Conservation (phyloP, 2,888 invertebrate genomes). For the Acronicta psi region DNA sequence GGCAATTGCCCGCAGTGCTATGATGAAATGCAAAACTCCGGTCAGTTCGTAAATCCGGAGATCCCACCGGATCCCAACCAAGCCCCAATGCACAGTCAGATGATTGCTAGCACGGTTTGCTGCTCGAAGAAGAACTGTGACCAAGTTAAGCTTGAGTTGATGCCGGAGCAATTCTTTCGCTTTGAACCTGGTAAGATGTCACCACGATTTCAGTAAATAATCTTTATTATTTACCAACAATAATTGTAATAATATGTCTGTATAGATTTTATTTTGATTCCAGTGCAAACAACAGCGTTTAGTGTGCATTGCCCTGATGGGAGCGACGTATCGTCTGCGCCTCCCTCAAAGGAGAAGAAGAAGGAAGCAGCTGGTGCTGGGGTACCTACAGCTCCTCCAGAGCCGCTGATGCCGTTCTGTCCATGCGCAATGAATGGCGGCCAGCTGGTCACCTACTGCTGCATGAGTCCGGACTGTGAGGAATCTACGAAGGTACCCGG, state of each 20-base stretch:
- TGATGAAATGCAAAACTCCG: constrained; percentile 6
- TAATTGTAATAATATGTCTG: constrained; percentile 16
- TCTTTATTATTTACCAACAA: neutral
- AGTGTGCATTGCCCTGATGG: neutral
- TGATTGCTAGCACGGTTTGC: constrained; percentile 19
- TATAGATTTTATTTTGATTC: constrained; percentile 17
- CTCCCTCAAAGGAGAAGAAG: too few relatives aligned
- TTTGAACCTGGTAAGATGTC: constrained; percentile 21
- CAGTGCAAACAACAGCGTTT: neutral
- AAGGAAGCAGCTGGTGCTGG: neutral
- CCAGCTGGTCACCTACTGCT: constrained; percentile 41
- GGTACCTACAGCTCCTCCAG: neutral
- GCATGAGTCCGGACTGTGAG: constrained; percentile 32
- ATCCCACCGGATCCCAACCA: neutral
- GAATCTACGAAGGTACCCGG: constrained; percentile 28
- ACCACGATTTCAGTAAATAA: neutral
- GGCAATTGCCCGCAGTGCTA: constrained; percentile 19
- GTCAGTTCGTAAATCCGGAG: neutral
- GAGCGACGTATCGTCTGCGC: neutral
- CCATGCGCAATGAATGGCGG: constrained; percentile 21
- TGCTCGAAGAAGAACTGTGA: constrained; percentile 18
- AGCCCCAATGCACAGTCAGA: neutral
- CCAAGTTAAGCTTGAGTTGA: constrained; percentile 13
- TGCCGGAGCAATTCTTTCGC: constrained; percentile 15
- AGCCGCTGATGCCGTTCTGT: constrained; percentile 16